Base-by-base conservation (phyloP, 1,140 invertebrate genomes). In the Caenorhabditis tropicalis region DNA sequence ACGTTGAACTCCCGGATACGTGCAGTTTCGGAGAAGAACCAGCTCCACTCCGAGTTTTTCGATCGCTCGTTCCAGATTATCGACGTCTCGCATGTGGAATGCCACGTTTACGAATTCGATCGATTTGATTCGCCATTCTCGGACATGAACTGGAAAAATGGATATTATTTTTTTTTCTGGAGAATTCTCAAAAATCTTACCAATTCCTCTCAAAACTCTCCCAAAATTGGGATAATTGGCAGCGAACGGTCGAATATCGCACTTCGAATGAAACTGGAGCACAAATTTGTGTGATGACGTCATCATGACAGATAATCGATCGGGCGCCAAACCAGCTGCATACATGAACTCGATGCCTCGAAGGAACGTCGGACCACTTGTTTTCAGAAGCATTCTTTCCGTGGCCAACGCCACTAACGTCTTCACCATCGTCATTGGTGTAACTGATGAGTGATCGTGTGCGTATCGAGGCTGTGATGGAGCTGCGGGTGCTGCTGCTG, bases 181-280 rank as follows among this genome's bases (percentile, higher is more conserved):
- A 79, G 10, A 43, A 70, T 56, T 82, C 80, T 27, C 39, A n/a
- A 43, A 83, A 83, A 51, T 39, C 79, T 81, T 12, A 49, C 46
- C 79, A 19, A 53, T 49, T n/a, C 46, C 49, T 81, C 79, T 51
- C 4, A 53, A n/a, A 36, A 81, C 79, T 33, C 79, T 81, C 21
- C 49, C 79, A 51, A 81, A 81, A 79, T 48, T 48, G 7, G 60
- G 51, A 74, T 65, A 82, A 74, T 81, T 82, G 19, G 83, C 84
- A 1, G 84, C 84, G 36, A 85, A 85, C 16, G 84, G 84, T 49
- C 84, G 53, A 31, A 85, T 82, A 48, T 85, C 84, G 36, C 84
- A 85, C 58, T 82, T 81, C 49, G 84, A 85, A 43, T 85, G 84
- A 60, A 85, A 85, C 39, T 85, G 84, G 10, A 85, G 81, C 5